Percentiles rank a stretch among this genome's conserved stretches.
phyloP scores from a whole-genome alignment of 1,140 invertebrate species.

The Samia ricini region DNA sequence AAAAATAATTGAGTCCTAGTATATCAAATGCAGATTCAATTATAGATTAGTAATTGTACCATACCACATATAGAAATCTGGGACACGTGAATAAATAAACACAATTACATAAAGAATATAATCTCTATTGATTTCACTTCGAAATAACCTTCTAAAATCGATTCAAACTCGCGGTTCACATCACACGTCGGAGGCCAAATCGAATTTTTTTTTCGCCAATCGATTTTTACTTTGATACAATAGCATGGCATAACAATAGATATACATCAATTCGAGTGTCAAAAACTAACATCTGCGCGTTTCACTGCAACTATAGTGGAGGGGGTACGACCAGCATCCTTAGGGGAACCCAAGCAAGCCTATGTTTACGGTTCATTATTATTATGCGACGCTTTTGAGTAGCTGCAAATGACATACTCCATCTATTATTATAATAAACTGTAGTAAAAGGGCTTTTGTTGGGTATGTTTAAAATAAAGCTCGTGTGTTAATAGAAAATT shows the following conservation, averaged over 20 bases:
- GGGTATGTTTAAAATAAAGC: constrained; percentile 48
- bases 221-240: constrained; percentile 62
- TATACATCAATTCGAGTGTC: constrained; percentile 75
- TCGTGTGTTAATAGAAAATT: constrained; percentile 36
- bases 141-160: constrained; percentile 46
- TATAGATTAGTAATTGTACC: constrained; percentile 72
- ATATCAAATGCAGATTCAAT: constrained; percentile 72
- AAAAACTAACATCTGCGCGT: constrained; percentile 77
- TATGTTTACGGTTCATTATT: constrained; percentile 75
- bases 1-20: constrained; percentile 57
- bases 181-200: constrained; percentile 45
- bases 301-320: constrained; percentile 62
- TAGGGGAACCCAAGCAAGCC: constrained; percentile 55
- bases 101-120: constrained; percentile 72
- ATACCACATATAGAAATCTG: constrained; percentile 60
- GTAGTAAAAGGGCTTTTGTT: constrained; percentile 51
- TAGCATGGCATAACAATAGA: constrained; percentile 61
- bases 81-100: constrained; percentile 75
- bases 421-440: constrained; percentile 67
- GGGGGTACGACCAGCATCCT: constrained; percentile 54
- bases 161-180: constrained; percentile 46
- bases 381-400: constrained; percentile 65
- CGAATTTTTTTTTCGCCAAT: constrained; percentile 53
- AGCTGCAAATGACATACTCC: constrained; percentile 69
- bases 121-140: constrained; percentile 63